These are phyloP conservation scores for Drosophila quinaria DNA, from an alignment of 2,888 invertebrate genomes.

Conservation along the genomic window DNA sequence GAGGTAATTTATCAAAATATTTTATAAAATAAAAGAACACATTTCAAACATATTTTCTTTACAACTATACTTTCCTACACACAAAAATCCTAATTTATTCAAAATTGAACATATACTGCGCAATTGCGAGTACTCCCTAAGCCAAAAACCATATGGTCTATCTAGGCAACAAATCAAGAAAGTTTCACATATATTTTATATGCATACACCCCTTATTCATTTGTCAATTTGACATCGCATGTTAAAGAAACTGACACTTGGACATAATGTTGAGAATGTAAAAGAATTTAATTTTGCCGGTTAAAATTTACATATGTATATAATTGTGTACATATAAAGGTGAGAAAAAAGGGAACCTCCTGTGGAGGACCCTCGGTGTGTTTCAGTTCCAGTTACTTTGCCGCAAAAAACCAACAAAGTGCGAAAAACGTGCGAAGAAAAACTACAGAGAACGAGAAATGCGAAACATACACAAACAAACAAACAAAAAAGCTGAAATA, in stretches of 20 bases:
- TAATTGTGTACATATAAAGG: slow-evolving; percentile 19
- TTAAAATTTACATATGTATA: slow-evolving; percentile 18
- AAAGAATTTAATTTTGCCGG: slow-evolving; percentile 57
- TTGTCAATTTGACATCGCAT: slow-evolving; percentile 52
- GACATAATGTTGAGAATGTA: slow-evolving; percentile 47
- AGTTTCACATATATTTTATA: slow-evolving; percentile 21
- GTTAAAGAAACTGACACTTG: slow-evolving; percentile 51
- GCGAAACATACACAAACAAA: slow-evolving; percentile 16
- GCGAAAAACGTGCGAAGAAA: slow-evolving; percentile 57
- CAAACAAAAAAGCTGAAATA: slow-evolving; percentile 15
- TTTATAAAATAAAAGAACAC: neutral
- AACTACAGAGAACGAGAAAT: slow-evolving; percentile 47
- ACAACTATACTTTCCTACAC: neutral
- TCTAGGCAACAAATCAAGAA: slow-evolving; percentile 30
- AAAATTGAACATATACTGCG: slow-evolving; percentile 10
- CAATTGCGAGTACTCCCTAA: slow-evolving; percentile 10
- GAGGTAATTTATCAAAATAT: neutral
- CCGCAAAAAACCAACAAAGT: slow-evolving; percentile 53
- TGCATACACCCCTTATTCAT: slow-evolving; percentile 31
- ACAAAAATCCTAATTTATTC: neutral
- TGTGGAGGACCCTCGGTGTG: slow-evolving; percentile 18
- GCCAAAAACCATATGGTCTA: slow-evolving; percentile 51
- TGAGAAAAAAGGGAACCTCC: slow-evolving; percentile 36
- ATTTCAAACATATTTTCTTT: neutral
- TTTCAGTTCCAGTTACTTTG: slow-evolving; percentile 39